Conservation (phyloP, 2,888 invertebrate genomes). For the Drosophila recens region DNA sequence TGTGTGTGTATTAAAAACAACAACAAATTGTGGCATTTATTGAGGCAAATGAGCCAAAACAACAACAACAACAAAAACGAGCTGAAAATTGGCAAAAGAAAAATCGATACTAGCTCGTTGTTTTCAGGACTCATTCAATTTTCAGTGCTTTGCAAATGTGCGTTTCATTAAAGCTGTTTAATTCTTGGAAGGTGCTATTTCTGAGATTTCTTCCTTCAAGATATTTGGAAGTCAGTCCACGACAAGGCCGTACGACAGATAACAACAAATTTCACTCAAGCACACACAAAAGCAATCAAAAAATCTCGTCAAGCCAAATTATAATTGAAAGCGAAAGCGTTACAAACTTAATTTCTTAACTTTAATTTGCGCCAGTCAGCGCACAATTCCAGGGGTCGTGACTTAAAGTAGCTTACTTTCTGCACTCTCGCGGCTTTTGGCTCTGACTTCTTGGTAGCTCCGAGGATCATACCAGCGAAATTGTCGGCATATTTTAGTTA, state of each 20-base stretch:
- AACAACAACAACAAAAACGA: slow-evolving; percentile 59
- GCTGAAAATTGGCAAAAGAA: slow-evolving; percentile 72
- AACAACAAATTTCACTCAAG: slow-evolving; percentile 60
- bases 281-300: slow-evolving; percentile 69
- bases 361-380: slow-evolving; percentile 61
- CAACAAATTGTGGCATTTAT: slow-evolving; percentile 54
- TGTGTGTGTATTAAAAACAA: slow-evolving; percentile 50
- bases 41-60: slow-evolving; percentile 34
- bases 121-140: slow-evolving; percentile 60
- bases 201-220: slow-evolving; percentile 24
- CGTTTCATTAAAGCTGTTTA: slow-evolving; percentile 53
- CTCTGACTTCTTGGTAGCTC: slow-evolving; percentile 6
- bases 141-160: slow-evolving; percentile 49
- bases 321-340: slow-evolving; percentile 74
- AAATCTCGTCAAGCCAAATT: slow-evolving; percentile 62
- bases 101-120: slow-evolving; percentile 64
- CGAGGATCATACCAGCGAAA: slow-evolving; percentile 36
- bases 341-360: slow-evolving; percentile 70
- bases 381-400: slow-evolving; percentile 11
- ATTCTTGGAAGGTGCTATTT: slow-evolving; percentile 19
- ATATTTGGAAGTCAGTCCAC: slow-evolving; percentile 43
- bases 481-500: slow-evolving; percentile 60
- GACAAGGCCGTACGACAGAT: slow-evolving; percentile 46
- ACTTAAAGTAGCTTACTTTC: slow-evolving; percentile 37
- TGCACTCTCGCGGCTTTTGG: slow-evolving; percentile 36